These are phyloP conservation scores for Diadegma fenestrale DNA, from an alignment of 2,888 invertebrate species.

Conservation along the genomic window DNA sequence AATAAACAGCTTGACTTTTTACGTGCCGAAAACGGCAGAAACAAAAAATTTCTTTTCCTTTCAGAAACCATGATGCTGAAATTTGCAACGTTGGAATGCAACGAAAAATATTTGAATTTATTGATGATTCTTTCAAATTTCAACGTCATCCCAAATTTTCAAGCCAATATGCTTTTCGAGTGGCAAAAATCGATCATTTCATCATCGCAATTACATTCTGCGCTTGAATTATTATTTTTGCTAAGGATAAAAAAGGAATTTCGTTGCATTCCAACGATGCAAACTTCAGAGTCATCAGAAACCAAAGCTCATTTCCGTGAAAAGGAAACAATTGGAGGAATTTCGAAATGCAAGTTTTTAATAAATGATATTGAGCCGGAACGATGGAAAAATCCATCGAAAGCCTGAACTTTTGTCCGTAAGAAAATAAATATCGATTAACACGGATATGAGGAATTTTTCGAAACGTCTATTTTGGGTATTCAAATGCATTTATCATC, in stretches of 20 bases:
- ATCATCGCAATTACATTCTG: no score
- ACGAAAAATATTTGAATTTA: no score
- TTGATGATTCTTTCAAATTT: no score
- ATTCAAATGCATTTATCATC: neutral
- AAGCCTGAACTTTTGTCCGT: neutral
- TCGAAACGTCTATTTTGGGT: neutral
- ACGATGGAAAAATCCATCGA: neutral
- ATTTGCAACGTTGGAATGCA: no score
- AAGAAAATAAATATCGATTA: neutral
- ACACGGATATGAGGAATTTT: neutral
- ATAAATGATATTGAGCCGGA: neutral
- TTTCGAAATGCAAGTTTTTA: neutral
- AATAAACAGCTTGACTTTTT: conserved; percentile 6
- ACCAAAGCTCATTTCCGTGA: neutral
- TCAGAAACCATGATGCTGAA: no score
- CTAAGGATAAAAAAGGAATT: no score
- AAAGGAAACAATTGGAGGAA: neutral
- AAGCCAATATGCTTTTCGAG: no score
- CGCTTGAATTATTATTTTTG: no score
- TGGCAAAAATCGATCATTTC: no score
- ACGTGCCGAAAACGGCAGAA: conserved; percentile 3
- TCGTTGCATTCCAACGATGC: no score
- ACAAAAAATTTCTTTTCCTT: neutral
- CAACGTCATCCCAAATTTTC: no score
- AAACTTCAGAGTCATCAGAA: no score